phyloP scores from a whole-genome alignment of 2,113 vertebrate genomes.

The Passer domesticus region DNA sequence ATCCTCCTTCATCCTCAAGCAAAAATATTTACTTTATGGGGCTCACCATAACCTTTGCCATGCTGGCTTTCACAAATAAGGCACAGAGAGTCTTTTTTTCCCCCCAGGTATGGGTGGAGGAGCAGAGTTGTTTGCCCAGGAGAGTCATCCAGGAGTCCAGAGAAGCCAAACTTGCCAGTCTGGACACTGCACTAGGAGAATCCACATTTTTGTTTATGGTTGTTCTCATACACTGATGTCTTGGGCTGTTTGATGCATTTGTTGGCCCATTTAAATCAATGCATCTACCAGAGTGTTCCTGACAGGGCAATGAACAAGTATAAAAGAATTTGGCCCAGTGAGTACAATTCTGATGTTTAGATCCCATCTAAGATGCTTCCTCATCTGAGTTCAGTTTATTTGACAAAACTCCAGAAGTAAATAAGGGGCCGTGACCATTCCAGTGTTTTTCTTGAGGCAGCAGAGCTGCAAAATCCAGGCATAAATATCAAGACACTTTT shows the following conservation, averaged over 20 bases:
- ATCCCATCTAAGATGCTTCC: background rate
- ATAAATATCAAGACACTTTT: background rate
- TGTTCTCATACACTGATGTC: background rate
- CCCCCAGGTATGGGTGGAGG: accelerated
- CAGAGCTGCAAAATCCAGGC: background rate
- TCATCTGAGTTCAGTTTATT: background rate
- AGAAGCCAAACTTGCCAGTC: background rate
- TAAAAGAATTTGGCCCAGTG: background rate
- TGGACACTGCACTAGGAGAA: background rate
- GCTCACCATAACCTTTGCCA: background rate
- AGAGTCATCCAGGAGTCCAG: background rate
- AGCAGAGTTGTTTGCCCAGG: background rate
- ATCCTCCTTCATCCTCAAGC: background rate
- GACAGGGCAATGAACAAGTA: background rate
- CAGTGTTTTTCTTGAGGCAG: background rate
- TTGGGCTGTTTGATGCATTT: background rate
- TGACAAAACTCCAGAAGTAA: background rate
- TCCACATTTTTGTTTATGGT: background rate
- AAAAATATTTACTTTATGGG: background rate
- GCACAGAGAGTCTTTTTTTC: background rate
- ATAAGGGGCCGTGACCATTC: background rate
- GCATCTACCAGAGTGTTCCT: background rate
- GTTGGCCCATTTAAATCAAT: background rate
- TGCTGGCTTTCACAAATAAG: background rate
- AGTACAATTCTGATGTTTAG: background rate